phyloP scores from a whole-genome alignment of 2,113 vertebrate species.

The Laticauda colubrina region DNA sequence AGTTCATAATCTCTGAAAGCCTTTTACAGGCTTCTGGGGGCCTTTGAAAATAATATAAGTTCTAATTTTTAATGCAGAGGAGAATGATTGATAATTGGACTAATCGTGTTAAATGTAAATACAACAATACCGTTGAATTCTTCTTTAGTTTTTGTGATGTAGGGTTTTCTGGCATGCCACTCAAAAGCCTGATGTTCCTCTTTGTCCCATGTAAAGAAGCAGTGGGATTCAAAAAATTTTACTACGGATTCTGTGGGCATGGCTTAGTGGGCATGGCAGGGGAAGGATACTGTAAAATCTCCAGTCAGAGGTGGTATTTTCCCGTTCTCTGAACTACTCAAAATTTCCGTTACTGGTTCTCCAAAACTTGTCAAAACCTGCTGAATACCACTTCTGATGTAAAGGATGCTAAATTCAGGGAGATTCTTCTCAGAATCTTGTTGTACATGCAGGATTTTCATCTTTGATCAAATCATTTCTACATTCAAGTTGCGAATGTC shows the following conservation, averaged over 20 bases:
- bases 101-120: neutral
- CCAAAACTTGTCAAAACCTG: no score
- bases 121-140: neutral
- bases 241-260: no score
- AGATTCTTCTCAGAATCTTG: neutral
- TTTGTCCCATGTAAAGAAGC: no score
- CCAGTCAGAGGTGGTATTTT: no score
- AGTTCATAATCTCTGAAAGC: neutral
- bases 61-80: neutral
- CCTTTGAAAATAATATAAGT: neutral
- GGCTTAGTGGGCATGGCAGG: no score
- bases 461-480: neutral
- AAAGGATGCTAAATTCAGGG: neutral
- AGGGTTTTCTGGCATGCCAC: neutral
- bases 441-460: neutral
- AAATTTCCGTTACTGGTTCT: no score
- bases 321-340: no score
- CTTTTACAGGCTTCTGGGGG: neutral
- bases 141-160: neutral
- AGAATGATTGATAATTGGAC: neutral
- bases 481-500: neutral
- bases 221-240: no score
- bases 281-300: no score
- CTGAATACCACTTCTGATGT: no score
- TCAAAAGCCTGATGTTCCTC: neutral